Conservation (phyloP, 2,888 invertebrate genomes). For the Caenorhabditis uteleia region DNA sequence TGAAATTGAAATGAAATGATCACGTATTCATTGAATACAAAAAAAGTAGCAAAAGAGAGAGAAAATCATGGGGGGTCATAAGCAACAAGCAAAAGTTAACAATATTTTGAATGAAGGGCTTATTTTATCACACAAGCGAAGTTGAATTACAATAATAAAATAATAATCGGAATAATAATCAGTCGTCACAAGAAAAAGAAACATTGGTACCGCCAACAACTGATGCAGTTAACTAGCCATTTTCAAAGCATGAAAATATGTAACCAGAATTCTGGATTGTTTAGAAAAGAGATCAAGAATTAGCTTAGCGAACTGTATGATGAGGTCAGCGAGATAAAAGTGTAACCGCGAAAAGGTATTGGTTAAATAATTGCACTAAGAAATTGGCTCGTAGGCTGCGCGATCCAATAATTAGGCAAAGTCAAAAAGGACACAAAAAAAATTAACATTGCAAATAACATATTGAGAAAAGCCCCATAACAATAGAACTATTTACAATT, state of each 20-base stretch:
- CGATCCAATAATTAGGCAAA: too few species aligned
- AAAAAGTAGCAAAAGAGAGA: slow-evolving; percentile 1
- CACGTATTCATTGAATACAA: slow-evolving; percentile 22
- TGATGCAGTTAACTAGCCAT: slow-evolving; percentile 38
- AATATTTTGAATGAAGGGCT: too few species aligned
- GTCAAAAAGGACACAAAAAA: too few species aligned
- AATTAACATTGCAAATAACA: slow-evolving; percentile 2
- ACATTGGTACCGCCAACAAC: too few species aligned
- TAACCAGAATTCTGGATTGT: too few species aligned
- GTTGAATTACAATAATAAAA: neutral
- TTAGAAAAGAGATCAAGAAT: slow-evolving; percentile 33
- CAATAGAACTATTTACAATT: slow-evolving; percentile 27
- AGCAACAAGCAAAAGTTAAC: neutral
- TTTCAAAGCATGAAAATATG: slow-evolving; percentile 34
- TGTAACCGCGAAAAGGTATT: neutral
- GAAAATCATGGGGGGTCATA: too few species aligned
- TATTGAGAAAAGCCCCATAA: slow-evolving; percentile 14
- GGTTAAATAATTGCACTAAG: slow-evolving; percentile 39
- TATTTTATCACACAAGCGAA: too few species aligned
- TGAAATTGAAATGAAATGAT: slow-evolving; percentile 12
- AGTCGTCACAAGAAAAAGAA: too few species aligned
- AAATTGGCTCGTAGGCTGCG: slow-evolving; percentile 34
- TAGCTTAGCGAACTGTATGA: slow-evolving; percentile 40
- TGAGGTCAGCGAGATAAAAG: slow-evolving; percentile 7
- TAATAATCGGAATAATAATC: neutral